Conservation (phyloP, 2,797 vertebrate species). For the Centropyge bicolor region DNA sequence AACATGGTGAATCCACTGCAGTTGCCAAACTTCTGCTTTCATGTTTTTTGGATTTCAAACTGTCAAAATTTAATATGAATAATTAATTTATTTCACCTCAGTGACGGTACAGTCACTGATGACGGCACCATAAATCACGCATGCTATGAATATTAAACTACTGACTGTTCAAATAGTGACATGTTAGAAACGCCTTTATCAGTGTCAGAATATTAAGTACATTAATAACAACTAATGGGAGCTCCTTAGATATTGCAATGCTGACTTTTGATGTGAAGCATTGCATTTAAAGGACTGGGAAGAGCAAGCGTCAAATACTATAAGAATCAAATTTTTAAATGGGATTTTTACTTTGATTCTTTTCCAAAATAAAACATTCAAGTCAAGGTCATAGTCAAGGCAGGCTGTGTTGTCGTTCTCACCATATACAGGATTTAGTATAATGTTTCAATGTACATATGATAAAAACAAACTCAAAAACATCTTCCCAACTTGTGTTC, state of each 20-base stretch:
- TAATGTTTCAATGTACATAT: neutral
- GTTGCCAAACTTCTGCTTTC: neutral
- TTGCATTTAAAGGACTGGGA: neutral
- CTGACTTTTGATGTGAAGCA: neutral
- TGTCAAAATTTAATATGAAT: constrained; percentile 30
- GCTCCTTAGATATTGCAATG: neutral
- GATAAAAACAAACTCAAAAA: neutral
- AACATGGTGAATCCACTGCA: neutral
- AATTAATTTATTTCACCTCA: constrained; percentile 42
- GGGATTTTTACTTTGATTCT: neutral
- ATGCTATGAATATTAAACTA: constrained; percentile 3
- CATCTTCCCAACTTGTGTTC: neutral
- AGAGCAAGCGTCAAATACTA: too few relatives aligned
- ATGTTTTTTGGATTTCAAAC: constrained; percentile 11
- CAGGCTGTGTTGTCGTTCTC: neutral
- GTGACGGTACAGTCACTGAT: constrained; percentile 17
- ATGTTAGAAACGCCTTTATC: constrained; percentile 26
- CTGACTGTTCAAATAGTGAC: constrained; percentile 22
- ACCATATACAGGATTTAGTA: too few relatives aligned
- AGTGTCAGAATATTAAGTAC: constrained; percentile 21
- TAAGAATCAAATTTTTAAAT: neutral
- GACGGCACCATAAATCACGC: constrained; percentile 56
- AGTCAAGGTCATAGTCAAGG: neutral
- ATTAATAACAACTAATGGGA: neutral
- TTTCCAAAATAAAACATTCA: neutral